Conservation (phyloP, 1,140 invertebrate genomes). For the Charaxes varanes region DNA sequence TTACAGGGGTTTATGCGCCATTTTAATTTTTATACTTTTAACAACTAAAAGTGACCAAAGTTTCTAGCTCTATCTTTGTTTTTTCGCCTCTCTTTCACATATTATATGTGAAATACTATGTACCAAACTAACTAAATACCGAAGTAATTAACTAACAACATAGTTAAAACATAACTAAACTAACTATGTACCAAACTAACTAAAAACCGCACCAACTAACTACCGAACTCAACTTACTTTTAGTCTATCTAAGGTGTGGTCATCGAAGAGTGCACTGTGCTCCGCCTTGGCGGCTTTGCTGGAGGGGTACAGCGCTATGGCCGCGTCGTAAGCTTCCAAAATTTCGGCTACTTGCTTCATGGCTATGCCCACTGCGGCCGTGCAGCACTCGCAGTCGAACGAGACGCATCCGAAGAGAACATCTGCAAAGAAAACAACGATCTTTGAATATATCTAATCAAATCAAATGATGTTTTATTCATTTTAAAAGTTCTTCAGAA, state of each 20-base stretch:
- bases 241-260: constrained; percentile 2
- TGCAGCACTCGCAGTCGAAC: constrained; percentile 81
- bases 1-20: too few relatives aligned
- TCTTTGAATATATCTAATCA: neutral
- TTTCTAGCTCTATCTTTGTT: too few relatives aligned
- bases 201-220: too few relatives aligned
- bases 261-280: constrained; percentile 77
- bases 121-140: too few relatives aligned
- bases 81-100: too few relatives aligned
- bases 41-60: too few relatives aligned
- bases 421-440: neutral
- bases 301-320: constrained; percentile 89
- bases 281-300: constrained; percentile 83
- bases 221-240: constrained; percentile 6
- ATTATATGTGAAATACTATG: too few relatives aligned
- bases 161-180: too few relatives aligned
- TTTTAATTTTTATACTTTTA: too few relatives aligned
- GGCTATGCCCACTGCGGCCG: constrained; percentile 81
- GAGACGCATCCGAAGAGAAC: constrained; percentile 10
- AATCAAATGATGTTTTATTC: constrained; percentile 1
- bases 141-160: too few relatives aligned
- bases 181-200: too few relatives aligned
- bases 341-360: constrained; percentile 83
- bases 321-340: constrained; percentile 82
- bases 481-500: neutral